Evolutionary conservation across 2,113 vertebrate species (phyloP).

Genomic region (Micromys minutus): DNA sequence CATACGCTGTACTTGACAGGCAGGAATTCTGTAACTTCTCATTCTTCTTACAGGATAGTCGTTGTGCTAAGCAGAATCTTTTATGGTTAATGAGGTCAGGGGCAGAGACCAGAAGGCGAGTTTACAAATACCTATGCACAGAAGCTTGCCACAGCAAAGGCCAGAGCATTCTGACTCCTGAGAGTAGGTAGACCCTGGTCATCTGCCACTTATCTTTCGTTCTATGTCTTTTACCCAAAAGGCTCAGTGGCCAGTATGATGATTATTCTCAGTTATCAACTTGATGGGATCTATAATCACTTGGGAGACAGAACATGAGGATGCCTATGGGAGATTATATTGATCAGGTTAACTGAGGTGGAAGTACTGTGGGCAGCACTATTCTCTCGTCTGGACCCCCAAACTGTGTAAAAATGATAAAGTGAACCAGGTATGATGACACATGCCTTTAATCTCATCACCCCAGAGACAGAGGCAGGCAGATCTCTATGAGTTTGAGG

Average conservation of each 20-base stretch:
- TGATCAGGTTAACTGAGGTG: neutral
- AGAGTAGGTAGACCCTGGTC: neutral
- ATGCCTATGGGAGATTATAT: neutral
- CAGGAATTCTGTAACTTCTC: neutral
- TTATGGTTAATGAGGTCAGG: neutral
- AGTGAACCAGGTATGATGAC: neutral
- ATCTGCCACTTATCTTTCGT: neutral
- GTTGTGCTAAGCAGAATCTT: neutral
- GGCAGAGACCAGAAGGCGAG: neutral
- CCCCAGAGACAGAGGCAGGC: neutral
- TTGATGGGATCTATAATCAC: neutral
- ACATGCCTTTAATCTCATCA: neutral
- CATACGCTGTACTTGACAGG: neutral
- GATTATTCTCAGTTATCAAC: neutral
- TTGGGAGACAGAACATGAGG: neutral
- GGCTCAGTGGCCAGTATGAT: neutral
- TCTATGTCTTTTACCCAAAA: neutral
- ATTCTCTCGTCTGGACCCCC: neutral
- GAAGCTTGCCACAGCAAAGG: neutral
- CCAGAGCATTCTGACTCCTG: neutral
- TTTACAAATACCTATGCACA: neutral
- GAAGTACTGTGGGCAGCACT: neutral
- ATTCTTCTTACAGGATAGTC: neutral
- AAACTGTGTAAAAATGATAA: neutral
- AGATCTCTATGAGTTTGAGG: neutral